A percentile compares a stretch with the other conserved stretches of the same genome.
Conservation (phyloP, 2,797 vertebrate species). For the Rachycentron canadum region DNA sequence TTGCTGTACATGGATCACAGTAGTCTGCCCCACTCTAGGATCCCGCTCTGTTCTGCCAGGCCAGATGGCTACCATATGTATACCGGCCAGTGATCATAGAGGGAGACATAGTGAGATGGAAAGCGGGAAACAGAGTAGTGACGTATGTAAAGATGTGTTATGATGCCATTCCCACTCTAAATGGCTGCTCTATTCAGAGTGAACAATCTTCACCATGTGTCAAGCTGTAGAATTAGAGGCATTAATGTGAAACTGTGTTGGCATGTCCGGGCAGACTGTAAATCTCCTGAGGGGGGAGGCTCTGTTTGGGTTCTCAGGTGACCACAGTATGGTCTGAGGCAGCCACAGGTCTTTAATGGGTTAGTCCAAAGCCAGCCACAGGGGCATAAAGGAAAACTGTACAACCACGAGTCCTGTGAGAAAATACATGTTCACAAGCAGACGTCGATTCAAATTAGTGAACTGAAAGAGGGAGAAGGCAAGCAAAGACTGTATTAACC, state of each 20-base stretch:
- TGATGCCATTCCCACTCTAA: conserved; percentile 41
- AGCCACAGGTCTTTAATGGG: conserved; percentile 72
- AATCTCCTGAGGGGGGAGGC: conserved; percentile 45
- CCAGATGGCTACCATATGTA: conserved; percentile 88
- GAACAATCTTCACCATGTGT: conserved; percentile 19
- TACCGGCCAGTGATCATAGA: conserved; percentile 61
- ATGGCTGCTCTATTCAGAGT: conserved; percentile 40
- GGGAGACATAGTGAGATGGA: conserved; percentile 58
- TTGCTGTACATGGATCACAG: conserved; percentile 70
- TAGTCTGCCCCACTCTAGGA: conserved; percentile 68
- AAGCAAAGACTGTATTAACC: conserved; percentile 8
- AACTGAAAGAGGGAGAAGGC: conserved; percentile 36
- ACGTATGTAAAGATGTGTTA: conserved; percentile 63
- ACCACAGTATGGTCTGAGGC: conserved; percentile 69
- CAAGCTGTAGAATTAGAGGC: conserved; percentile 24
- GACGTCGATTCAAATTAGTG: conserved; percentile 62
- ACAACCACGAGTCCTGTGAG: conserved; percentile 24
- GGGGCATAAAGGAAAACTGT: conserved; percentile 41
- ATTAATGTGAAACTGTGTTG: conserved; percentile 38
- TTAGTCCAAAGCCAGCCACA: conserved; percentile 61
- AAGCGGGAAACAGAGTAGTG: conserved; percentile 64
- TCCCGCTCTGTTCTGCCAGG: conserved; percentile 70
- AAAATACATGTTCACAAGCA: conserved; percentile 49
- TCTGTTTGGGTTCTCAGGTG: conserved; percentile 61
- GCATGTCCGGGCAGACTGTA: conserved; percentile 29